Base-by-base conservation (phyloP, 1,140 invertebrate genomes). In the Drosophila gunungcola region DNA sequence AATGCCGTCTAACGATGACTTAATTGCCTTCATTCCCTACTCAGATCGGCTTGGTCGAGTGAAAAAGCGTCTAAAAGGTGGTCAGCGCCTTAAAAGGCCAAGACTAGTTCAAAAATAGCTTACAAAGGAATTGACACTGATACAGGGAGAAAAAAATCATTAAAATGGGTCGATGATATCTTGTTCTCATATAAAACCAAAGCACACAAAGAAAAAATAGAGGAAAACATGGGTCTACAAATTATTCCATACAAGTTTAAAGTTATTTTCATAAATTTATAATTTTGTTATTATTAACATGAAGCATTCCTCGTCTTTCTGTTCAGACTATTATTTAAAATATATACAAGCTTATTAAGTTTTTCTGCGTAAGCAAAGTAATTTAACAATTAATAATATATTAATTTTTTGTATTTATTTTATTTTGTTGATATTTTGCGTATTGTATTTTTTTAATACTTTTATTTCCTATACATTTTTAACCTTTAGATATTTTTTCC, bases 1-100 rank as follows among this genome's bases (percentile, higher is more conserved):
- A 82, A 83, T 83, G 60, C 76, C 68, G 48, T 57, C 79, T 88
- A 88, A 88, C 73, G 82, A 86, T 82, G 65, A 72, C 74, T 82
- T 88, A 88, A 86, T 82, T 83, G 80, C 73, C 78, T 75, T 39
- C 43, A 73, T 53, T 64, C 51, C 57, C 64, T 52, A 27, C 45
- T 45, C 41, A 63, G 38, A 36, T 57, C 32, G 52, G 46, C 57
- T 65, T 51, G 13, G 48, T 4, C 10, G 27, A 39, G 61, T 41
- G 53, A 54, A 57, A 60, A 60, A 75, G 78, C 63, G 36, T 34
- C 78, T 68, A 51, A 48, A 60, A 49, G 39, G 32, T 45, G 21
- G 10, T 55, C 45, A 56, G 43, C 16, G 38, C 60, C 60, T 52
- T 60, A 82, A 43, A 80, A 60, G 80, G 63, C 80, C 34, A 78